Evolutionary conservation across 2,888 invertebrate genomes (phyloP), one percentile per base, ranked within the genome.

Genomic region (Scaeva pyrastri): DNA sequence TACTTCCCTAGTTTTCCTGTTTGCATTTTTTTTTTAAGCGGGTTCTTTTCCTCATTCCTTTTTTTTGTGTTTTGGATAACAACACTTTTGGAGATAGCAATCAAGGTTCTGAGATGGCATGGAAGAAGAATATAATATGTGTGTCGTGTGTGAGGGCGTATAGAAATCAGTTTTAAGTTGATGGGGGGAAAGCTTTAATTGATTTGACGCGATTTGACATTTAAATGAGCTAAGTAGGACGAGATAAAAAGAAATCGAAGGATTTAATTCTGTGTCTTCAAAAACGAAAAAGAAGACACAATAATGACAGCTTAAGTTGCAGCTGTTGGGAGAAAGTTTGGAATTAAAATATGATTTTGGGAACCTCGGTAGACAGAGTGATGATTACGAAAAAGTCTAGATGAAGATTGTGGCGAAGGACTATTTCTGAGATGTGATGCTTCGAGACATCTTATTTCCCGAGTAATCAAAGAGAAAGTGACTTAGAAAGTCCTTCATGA

Each of bases 181-280:
- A 31, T 26, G 26, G 26, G 31, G 84, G 71, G 84, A 84, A 79
- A 84, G 71, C 75, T 79, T n/a, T 75, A 84, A 84, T 84, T 84
- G 84, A 84, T 84, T 79, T 66, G 75, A 19, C 66, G 64, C 26
- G 45, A 75, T 66, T 50, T 58, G 62, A 21, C 50, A 75, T 75
- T 48, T 71, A 84, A 79, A 66, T 74, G 64, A 71, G 52, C 39
- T 26, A 45, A 43, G 45, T 26, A 26, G 64, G 26, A 45, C 43
- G 26, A 64, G 10, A 26, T 56, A 50, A 26, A 39, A 45, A 48
- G n/a, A 48, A 31, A 64, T 26, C 23, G 26, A 10, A 39, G 55
- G n/a, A 19, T 19, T 45, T 43, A 12, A 31, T 56, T 43, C 31
- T 31, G n/a, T 14, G 8, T 21, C 21, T 16, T 8, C 1, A 56